Evolutionary conservation across 2,797 vertebrate genomes (phyloP).

Genomic region (Pangasius djambal): DNA sequence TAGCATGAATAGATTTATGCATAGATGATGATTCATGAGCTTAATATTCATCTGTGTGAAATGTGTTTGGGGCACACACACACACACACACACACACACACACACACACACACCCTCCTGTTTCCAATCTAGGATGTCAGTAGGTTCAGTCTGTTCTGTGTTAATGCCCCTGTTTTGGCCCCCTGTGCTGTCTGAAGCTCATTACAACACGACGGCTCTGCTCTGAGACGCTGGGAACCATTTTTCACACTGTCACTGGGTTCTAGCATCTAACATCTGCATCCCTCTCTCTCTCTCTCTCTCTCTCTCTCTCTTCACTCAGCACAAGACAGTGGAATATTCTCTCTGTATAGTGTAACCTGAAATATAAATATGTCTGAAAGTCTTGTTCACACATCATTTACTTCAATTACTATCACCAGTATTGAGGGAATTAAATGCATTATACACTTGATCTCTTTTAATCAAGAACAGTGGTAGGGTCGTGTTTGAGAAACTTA

Average conservation of each 20-base stretch:
- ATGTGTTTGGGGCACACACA: background rate
- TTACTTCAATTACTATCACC: background rate
- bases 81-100: background rate
- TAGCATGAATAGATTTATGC: background rate
- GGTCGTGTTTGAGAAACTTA: background rate
- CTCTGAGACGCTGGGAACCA: background rate
- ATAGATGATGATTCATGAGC: background rate
- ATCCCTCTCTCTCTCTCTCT: background rate
- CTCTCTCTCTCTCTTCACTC: background rate
- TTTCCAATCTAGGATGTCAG: background rate
- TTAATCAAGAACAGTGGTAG: background rate
- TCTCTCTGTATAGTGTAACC: background rate
- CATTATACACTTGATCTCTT: no score
- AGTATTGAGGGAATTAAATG: background rate
- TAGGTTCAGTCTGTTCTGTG: background rate
- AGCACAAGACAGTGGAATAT: no score
- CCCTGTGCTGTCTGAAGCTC: background rate
- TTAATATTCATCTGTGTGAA: constrained; percentile 1
- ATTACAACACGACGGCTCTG: background rate
- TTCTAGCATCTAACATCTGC: background rate
- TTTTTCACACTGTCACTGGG: background rate
- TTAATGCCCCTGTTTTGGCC: constrained; percentile 11
- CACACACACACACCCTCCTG: background rate
- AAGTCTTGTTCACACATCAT: background rate
- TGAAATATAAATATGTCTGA: background rate